Base-by-base conservation (phyloP, 2,113 vertebrate species). In the Fregata magnificens region DNA sequence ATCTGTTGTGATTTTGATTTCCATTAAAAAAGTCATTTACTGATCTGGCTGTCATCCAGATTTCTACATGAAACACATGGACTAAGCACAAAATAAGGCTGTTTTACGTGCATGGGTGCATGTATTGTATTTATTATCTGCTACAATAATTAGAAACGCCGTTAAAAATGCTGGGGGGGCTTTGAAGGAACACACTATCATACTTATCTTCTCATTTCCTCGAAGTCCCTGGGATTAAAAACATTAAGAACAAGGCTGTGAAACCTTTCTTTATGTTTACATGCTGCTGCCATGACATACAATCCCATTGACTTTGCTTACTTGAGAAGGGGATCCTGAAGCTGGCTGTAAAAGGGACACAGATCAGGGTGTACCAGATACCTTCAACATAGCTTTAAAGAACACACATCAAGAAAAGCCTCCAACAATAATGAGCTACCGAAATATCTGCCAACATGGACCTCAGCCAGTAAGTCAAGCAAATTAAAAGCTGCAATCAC, bases 1-100 rank as follows among this genome's bases (percentile, higher is more conserved):
- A 97, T 97, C 97, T 98, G 97, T 26, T 97, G 89, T 82, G 84
- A 7, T 96, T 95, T 88, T 91, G 70, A 88, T 93, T 93, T 80
- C 94, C 95, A 93, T 91, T 93, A 90, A 90, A 95, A 90, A 90
- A 95, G 81, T 80, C 62, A 93, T 96, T 97, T 93, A 98, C 90
- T 69, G 88, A 95, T 96, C 87, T 97, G 97, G 97, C 94, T 16
- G 2, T 34, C 86, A 83, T 79, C 94, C 97, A 97, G 91, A 52
- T 52, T 94, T 79, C 86, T 95, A 86, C 93, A 92, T 59, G 91
- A 95, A 97, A 94, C 96, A 94, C 76, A 95, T 55, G 90, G 90
- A 53, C 92, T 92, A 77, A 88, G 87, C 94, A 97, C 86, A 88
- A 92, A 94, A 90, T 67, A 93, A 95, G 1, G 6, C 69, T 96